Base-by-base conservation (phyloP, 2,888 invertebrate species). In the Harpalus rufipes region DNA sequence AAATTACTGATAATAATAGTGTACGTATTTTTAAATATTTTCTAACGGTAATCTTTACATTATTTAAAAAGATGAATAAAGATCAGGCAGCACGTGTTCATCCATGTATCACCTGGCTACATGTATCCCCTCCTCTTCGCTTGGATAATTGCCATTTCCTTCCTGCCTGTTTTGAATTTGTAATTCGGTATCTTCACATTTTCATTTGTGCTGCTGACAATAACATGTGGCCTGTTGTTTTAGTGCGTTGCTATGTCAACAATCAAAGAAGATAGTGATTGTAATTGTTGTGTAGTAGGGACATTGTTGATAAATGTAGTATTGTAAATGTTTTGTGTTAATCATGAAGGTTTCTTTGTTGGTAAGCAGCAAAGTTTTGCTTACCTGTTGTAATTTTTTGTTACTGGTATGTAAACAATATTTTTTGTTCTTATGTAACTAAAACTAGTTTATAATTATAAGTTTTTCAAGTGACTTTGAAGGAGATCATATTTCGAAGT, bases 141-240 rank as follows among this genome's bases (percentile, higher is more conserved):
- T 90, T 90, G 89, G 90, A 89, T 91, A 91, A 91, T 90, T 90
- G 89, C 87, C 88, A 88, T 90, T 91, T 91, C 91, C 91, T 91
- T 91, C 91, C 91, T 90, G 91, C 88, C 86, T 87, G 86, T 72
- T 85, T 72, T 68, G 85, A 85, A 85, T 85, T 79, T 58, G 44
- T 72, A 85, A 85, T 85, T 80, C 80, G 18, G 32, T 68, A 65
- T 85, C 65, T 74, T 58, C 61, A 83, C 58, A 76, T 61, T 84
- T 82, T 84, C 85, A 80, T 84, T 84, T 63, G 41, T 16, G 61
- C 39, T 59, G 56, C 18, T 76, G 8, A n/a, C 41, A 76, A 44
- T 78, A 58, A 16, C 56, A 78, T 78, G 78, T 21, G 44, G 44
- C 7, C 25, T 12, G 25, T 68, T 44, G 76, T 84, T 80, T 80